These are phyloP conservation scores for Scaptomyza montana DNA, from an alignment of 1,140 invertebrate species.

Conservation along the genomic window DNA sequence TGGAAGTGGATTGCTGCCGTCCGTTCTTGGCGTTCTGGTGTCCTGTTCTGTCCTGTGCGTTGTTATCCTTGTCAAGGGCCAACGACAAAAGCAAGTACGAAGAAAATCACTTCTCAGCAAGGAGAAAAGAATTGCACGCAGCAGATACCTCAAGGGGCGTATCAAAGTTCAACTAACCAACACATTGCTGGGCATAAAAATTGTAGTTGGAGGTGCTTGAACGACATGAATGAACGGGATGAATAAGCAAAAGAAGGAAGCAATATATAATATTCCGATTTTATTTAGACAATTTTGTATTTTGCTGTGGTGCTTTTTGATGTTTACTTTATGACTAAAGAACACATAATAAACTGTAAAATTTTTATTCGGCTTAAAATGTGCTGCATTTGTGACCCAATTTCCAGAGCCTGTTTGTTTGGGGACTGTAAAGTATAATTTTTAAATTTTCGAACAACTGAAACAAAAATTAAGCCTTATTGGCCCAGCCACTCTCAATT, in stretches of 20 bases:
- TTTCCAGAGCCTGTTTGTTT: too few species aligned
- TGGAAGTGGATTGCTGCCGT: slow-evolving; percentile 40
- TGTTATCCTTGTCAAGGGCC: slow-evolving; percentile 41
- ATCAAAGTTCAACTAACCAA: slow-evolving; percentile 23
- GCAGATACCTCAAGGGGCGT: slow-evolving; percentile 25
- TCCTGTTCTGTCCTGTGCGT: slow-evolving; percentile 5
- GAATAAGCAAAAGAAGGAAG: neutral
- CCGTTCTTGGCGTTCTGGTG: slow-evolving; percentile 25
- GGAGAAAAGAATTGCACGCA: slow-evolving; percentile 18
- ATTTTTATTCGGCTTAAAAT: too few species aligned
- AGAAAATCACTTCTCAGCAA: slow-evolving; percentile 3
- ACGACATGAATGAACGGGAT: neutral
- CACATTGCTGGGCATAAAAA: slow-evolving; percentile 9
- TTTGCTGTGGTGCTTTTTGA: too few species aligned
- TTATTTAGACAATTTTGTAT: neutral
- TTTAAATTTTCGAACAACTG: too few species aligned
- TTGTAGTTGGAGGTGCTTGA: neutral
- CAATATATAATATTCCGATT: neutral
- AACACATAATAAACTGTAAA: too few species aligned
- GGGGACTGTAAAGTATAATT: too few species aligned
- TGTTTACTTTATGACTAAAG: too few species aligned
- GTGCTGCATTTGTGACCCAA: too few species aligned
- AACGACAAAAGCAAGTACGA: slow-evolving; percentile 8
- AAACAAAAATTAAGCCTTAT: too few species aligned
- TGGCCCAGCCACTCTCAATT: too few species aligned